These are phyloP conservation scores for Madoqua kirkii DNA, from an alignment of 2,113 vertebrate genomes.

Conservation along the genomic window DNA sequence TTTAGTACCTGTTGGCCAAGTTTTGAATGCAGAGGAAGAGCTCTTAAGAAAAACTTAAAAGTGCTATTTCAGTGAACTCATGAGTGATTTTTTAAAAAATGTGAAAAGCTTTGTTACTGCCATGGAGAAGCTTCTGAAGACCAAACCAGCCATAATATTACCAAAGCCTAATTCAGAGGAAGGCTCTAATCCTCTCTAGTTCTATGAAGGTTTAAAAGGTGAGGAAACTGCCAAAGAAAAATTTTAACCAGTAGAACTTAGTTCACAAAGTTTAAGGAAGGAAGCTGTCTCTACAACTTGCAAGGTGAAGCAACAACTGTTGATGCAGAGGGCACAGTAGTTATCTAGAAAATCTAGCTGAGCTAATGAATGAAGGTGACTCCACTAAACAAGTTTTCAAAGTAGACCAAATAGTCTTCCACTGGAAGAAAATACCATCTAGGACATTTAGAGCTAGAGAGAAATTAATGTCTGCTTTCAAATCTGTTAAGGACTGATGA, in stretches of 20 bases:
- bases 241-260: background rate
- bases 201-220: background rate
- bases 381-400: background rate
- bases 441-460: background rate
- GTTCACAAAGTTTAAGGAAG: background rate
- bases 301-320: background rate
- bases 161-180: background rate
- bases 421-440: background rate
- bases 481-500: background rate
- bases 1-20: background rate
- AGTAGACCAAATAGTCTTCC: background rate
- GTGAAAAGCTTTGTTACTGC: background rate
- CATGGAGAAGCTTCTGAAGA: background rate
- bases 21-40: background rate
- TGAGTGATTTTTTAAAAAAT: background rate
- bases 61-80: background rate
- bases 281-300: background rate
- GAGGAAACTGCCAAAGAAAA: background rate
- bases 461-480: background rate
- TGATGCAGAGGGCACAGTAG: background rate
- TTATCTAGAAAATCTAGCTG: background rate
- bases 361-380: background rate
- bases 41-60: background rate
- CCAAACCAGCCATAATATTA: background rate
- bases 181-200: background rate